Evolutionary conservation across 2,888 invertebrate species (phyloP), one percentile per base, ranked within the genome.

Genomic region (Zootermopsis nevadensis): DNA sequence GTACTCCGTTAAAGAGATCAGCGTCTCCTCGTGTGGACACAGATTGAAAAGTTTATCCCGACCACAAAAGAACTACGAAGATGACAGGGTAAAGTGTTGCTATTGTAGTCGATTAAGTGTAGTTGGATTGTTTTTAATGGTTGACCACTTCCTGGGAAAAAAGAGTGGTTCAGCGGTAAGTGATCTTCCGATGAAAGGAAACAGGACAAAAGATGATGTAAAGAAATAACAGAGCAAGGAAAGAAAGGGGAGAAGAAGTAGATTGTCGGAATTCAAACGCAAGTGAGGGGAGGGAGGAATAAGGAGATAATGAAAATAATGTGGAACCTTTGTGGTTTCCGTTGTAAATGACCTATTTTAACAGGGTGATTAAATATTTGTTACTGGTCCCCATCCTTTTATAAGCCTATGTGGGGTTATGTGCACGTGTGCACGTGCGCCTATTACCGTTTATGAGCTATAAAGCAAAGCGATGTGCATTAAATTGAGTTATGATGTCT

Each of bases 11-110:
- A 48, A 19, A 38, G 6, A 19, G 48, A 19, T 0, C 12, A 19
- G 19, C 4, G 48, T 48, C 19, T 48, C 48, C 48, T 48, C 19
- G 22, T 42, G 55, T n/a, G 60, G 27, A n/a, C 60, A 0, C 60
- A 60, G 27, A 60, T 60, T 60, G 60, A 60, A 60, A 60, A 60
- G 60, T 60, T 60, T 60, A 6, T 15, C 60, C 27, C 10, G 60
- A 69, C 69, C 30, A 2, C 30, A 66, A 15, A n/a, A 66, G 30
- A 66, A 30, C 66, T 30, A n/a, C 30, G 10, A 2, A n/a, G 74
- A 74, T 74, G 74, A 74, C 74, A 42, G 74, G 38, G n/a, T 74
- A 74, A 74, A 38, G 74, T 74, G 74, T 74, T 38, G 74, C 33
- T 38, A 74, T 74, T 74, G 74, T 74, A 33, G 74, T 74, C 38